These are phyloP conservation scores for Coremacera marginata DNA, from an alignment of 2,888 invertebrate species.

Conservation along the genomic window DNA sequence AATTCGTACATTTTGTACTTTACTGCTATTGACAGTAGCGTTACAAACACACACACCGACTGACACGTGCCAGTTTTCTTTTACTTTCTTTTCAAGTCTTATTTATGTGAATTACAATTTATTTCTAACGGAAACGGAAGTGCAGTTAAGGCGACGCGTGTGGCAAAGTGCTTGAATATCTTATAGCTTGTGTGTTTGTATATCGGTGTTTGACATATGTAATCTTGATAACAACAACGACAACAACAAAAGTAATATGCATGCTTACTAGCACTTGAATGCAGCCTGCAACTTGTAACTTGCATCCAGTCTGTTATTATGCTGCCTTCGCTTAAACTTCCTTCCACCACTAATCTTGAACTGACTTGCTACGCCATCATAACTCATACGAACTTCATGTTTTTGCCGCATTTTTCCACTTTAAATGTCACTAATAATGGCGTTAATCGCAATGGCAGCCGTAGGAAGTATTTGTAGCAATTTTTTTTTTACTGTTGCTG, in stretches of 20 bases:
- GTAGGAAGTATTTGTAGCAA: conserved; percentile 2
- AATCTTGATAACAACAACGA: background rate
- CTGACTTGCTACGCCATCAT: background rate
- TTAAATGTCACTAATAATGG: conserved; percentile 9
- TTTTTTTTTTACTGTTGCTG: background rate
- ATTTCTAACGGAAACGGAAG: conserved; percentile 15
- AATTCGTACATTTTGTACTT: too few relatives aligned
- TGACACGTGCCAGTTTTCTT: background rate
- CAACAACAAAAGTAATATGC: background rate
- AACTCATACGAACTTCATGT: background rate
- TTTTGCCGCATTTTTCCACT: background rate
- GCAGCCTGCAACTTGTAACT: background rate
- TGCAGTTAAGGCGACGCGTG: background rate
- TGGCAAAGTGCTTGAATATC: background rate
- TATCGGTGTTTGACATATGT: background rate
- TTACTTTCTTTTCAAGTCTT: background rate
- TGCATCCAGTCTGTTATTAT: conserved; percentile 6
- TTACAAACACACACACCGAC: conserved; percentile 5
- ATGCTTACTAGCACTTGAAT: background rate
- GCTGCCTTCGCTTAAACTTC: background rate
- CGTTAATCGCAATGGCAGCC: conserved; percentile 21
- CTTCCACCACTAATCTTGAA: background rate
- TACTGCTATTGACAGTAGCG: too few relatives aligned
- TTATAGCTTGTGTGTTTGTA: background rate
- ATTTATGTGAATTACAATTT: background rate